Evolutionary conservation across 2,113 vertebrate genomes (phyloP).

Genomic region (Rallus limicola): DNA sequence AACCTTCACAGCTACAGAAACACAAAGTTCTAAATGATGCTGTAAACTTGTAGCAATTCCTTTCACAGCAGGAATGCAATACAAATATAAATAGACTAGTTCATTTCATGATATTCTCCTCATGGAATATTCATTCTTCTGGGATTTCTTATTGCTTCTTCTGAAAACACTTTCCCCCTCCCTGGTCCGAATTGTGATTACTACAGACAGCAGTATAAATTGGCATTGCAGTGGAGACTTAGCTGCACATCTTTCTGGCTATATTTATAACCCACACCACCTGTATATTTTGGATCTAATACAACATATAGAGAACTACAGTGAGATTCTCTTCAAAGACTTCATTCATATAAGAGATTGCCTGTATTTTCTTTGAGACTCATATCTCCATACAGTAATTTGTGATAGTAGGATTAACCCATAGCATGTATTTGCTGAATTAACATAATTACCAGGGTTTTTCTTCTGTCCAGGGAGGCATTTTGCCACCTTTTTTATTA

Average conservation of each 20-base stretch:
- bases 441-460: not conserved
- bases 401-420: not conserved
- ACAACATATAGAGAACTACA: fast-evolving
- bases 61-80: not conserved
- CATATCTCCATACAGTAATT: not conserved
- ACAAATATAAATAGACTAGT: not conserved
- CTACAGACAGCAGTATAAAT: not conserved
- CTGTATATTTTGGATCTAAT: not conserved
- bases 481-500: not conserved
- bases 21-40: not conserved
- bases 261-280: not conserved
- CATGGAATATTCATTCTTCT: not conserved
- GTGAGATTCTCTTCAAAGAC: not conserved
- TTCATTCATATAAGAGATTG: not conserved
- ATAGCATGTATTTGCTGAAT: not conserved
- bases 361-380: not conserved
- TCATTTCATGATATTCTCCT: not conserved
- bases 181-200: not conserved
- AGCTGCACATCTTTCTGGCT: not conserved
- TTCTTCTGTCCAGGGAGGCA: not conserved
- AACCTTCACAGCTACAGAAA: not conserved
- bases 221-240: not conserved
- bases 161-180: not conserved
- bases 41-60: not conserved
- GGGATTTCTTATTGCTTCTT: not conserved